These are phyloP conservation scores for Andrena haemorrhoa DNA, from an alignment of 2,888 invertebrate genomes.

Conservation along the genomic window DNA sequence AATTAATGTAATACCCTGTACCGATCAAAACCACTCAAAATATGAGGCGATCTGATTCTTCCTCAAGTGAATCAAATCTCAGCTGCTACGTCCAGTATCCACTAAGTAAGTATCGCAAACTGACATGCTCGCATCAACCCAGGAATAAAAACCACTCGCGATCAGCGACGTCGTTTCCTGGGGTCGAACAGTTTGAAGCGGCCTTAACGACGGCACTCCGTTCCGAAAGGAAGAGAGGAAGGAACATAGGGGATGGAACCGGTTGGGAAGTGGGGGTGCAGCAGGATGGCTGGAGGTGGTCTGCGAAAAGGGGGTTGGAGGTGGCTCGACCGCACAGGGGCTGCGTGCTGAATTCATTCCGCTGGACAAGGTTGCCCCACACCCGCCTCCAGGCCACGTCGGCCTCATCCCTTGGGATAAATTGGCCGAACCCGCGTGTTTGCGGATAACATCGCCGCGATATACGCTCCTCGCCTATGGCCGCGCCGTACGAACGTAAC, in stretches of 20 bases:
- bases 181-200: slow-evolving; percentile 47
- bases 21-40: too few species aligned
- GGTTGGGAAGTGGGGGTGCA: slow-evolving; percentile 60
- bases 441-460: slow-evolving; percentile 82
- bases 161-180: slow-evolving; percentile 16
- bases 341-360: slow-evolving; percentile 82
- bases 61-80: too few species aligned
- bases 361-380: slow-evolving; percentile 80
- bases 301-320: slow-evolving; percentile 60
- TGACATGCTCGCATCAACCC: not conserved
- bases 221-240: slow-evolving; percentile 45
- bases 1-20: too few species aligned
- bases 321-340: slow-evolving; percentile 73
- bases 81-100: too few species aligned
- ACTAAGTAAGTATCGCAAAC: too few species aligned
- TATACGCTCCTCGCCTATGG: slow-evolving; percentile 74
- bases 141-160: slow-evolving; percentile 24
- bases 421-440: slow-evolving; percentile 84
- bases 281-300: slow-evolving; percentile 63
- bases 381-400: slow-evolving; percentile 73
- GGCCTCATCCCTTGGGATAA: slow-evolving; percentile 83
- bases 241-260: slow-evolving; percentile 56
- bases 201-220: slow-evolving; percentile 57
- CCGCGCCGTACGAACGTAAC: slow-evolving; percentile 66
- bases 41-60: too few species aligned